Base-by-base conservation (phyloP, 2,113 vertebrate genomes). In the Rousettus leschenaultii region DNA sequence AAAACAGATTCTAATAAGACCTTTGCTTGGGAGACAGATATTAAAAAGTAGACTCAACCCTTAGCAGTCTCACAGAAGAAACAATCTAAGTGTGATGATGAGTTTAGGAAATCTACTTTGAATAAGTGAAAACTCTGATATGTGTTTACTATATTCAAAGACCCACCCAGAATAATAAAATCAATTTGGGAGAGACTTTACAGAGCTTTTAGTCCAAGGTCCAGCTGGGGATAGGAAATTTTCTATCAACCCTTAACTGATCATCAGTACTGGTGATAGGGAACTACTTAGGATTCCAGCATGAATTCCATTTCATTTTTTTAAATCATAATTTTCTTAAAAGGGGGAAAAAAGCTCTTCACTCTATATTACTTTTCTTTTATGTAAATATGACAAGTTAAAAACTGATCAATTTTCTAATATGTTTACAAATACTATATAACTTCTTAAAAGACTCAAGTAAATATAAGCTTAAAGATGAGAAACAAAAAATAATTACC, bases 401-500 rank as follows among this genome's bases (percentile, higher is more conserved):
- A 78, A 93, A 85, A 66, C 28, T 40, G 18, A 91, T 38, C 19
- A 12, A 63, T 87, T 88, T 93, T 94, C 83, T 65, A 45, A 83
- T 65, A 86, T 82, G 48, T 85, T 88, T 94, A 57, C 63, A 73
- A 77, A 86, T 12, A 75, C 16, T 24, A 40, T 9, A 22, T 59
- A 2, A 86, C 15, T 75, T 53, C 87, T 53, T 33, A 51, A 95
- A 97, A 91, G 48, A 97, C 7, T 53, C 59, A 78, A 66, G 24
- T 65, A 82, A 91, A 51, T 65, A 61, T 43, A 59, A 74, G 14
- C 33, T 95, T 84, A 85, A 59, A 95, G n/a, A 51, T 35, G 48
- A 97, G 1, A 95, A 96, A 94, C 19, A 79, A 57, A 71, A 73
- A 96, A 65, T 21, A 71, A 45, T 98, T 97, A 98, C 98, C 96